Evolutionary conservation across 2,797 vertebrate genomes (phyloP), one percentile per base, ranked within the genome.

Genomic region (Tolypeutes matacus): DNA sequence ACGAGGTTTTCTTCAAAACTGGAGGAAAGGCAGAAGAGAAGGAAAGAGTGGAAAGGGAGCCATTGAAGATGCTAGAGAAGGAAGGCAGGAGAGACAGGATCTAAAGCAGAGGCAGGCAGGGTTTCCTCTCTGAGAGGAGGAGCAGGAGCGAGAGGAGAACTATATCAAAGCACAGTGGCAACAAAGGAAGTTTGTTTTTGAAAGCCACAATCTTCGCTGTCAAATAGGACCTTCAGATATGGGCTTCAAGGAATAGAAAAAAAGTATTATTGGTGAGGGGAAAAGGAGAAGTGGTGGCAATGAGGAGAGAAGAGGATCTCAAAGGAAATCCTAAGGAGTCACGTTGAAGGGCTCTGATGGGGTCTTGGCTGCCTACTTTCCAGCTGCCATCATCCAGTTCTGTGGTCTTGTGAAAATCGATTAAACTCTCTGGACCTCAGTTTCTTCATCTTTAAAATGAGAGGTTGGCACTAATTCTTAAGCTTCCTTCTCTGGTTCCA

Each of bases 361-460:
- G 15, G 7, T 81, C 51, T 3, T 49, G 49, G 20, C 42, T 7
- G n/a, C 21, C 18, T 1, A 6, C 46, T 18, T 23, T 51, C 42
- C 20, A 36, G 53, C 51, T 56, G n/a, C 21, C 34, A 39, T 36
- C 51, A 20, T 4, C 36, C 18, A 1, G 12, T 42, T 25, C 21
- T 3, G 31, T 21, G 3, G 23, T 39, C 64, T 36, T 17, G 36
- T 73, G 34, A 56, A 82, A 84, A 65, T 15, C 11, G 58, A 23
- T 53, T 49, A 58, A 27, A 46, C 29, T 65, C 58, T 36, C 85
- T 46, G 46, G 67, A 64, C 18, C 70, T 83, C 29, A 0, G 39
- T 49, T 89, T 69, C 15, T 58, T 36, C 70, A 36, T 53, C 88
- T 93, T 36, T 88, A 69, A 29, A 42, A 42, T 25, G 34, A 78